Base-by-base conservation (phyloP, 2,113 vertebrate species). In the Phyllostomus hastatus region DNA sequence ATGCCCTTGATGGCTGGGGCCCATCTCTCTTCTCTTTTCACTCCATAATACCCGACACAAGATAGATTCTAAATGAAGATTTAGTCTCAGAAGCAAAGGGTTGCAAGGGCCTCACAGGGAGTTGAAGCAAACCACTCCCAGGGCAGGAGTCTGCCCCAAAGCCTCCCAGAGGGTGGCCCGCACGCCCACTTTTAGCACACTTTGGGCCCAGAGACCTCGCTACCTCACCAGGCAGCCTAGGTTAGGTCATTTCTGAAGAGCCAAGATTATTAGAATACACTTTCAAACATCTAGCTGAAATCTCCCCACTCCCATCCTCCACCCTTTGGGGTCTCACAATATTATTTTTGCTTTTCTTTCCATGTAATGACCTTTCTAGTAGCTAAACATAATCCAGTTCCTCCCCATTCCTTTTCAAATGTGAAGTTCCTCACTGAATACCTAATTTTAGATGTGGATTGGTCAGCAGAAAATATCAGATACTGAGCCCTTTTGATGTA, bases 241-340 rank as follows among this genome's bases (percentile, higher is more conserved):
- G 59, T 64, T 17, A 33, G n/a, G 59, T 64, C 73, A 16, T 59
- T 89, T 86, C 67, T 80, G 66, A 88, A 67, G 50, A 73, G 48
- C 50, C 67, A 75, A 1, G 43, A 54, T 57, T 38, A 80, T n/a
- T 17, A 91, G 43, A 61, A 66, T 11, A 35, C 26, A n/a, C 35
- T 95, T 84, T 69, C 66, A 50, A 69, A 86, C 91, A 46, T 96
- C 80, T 82, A 85, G 50, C 50, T 78, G 81, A 76, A 76, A 50
- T 57, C 88, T 81, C 28, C 31, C 79, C 10, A 16, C 16, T 81
- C 24, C 22, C 38, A 64, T 48, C 10, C 52, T 11, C 48, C 7
- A 54, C 35, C 33, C 46, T 92, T 22, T 57, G 28, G 46, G 33
- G 31, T 86, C 46, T 95, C 67, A 82, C 28, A 69, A 14, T 64